Evolutionary conservation across 2,797 vertebrate species (phyloP), one percentile per base, ranked within the genome.

Genomic region (Borostomias antarcticus): DNA sequence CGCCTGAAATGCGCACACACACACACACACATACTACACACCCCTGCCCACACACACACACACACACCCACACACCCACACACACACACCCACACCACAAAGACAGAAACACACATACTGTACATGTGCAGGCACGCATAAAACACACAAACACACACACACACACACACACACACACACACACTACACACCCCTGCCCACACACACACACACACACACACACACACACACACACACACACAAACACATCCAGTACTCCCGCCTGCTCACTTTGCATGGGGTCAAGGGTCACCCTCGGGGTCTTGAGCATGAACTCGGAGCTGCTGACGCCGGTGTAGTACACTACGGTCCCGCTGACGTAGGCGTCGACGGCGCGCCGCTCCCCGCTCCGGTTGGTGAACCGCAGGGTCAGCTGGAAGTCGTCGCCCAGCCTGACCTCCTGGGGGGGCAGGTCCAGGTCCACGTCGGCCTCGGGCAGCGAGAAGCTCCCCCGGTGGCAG

Each of bases 281-380:
- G 0, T 86, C 84, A 69, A 98, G 74, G 0, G 54, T 86, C 53
- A 94, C 86, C 0, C 59, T 78, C 35, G 93, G 92, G 0, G 84
- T 85, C 23, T 86, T 82, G 10, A 92, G 94, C 85, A 96, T 90
- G 87, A 98, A 94, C 78, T 98, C 93, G 0, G 58, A 69, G 70
- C 92, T 94, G 47, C 83, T 43, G 60, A 99, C 96, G 3, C 97
- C 97, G 0, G 97, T 99, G 62, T 99, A 98, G 81, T 92, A 98
- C 64, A 94, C 91, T 77, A 97, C 88, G 23, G 78, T 95, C 61
- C 95, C 96, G 0, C 90, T 95, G 81, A 99, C 69, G 74, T 95
- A 96, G 35, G 91, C 65, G 0, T 88, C 82, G 37, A 88, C 70
- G 0, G 85, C 93, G 68, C 95, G 94, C 0, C 0, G 30, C 61